A percentile compares a stretch with the other conserved stretches of the same genome.
Conservation (phyloP, 2,888 invertebrate genomes). For the Barypeithes pellucidus region DNA sequence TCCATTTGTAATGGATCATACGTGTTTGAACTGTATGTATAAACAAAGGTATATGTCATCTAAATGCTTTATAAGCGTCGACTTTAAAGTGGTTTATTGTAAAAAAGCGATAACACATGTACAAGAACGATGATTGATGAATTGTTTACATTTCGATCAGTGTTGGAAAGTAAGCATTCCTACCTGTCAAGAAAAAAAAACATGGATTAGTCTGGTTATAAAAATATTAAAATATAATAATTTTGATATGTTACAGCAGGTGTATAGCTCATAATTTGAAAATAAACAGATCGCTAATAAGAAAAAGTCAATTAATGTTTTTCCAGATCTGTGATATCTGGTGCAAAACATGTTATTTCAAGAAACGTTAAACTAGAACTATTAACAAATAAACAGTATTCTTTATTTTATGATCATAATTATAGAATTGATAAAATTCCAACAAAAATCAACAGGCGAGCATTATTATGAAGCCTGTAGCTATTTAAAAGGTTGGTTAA, state of each 20-base stretch:
- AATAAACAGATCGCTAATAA: background rate
- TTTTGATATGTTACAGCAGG: slow-evolving; percentile 34
- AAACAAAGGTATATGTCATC: slow-evolving; percentile 37
- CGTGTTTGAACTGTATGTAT: slow-evolving; percentile 21
- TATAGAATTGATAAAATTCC: too few species aligned
- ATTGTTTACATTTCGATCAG: slow-evolving; percentile 23
- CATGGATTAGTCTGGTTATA: background rate
- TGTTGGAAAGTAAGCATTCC: slow-evolving; percentile 15
- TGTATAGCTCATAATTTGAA: slow-evolving; percentile 17
- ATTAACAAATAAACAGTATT: too few species aligned
- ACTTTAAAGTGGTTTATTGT: slow-evolving; percentile 17
- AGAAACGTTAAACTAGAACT: too few species aligned
- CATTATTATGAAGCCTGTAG: too few species aligned
- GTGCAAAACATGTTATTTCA: too few species aligned
- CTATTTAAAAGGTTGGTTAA: too few species aligned
- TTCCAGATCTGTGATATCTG: background rate
- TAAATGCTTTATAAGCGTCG: slow-evolving; percentile 27
- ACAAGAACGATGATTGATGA: slow-evolving; percentile 16
- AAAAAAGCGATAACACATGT: slow-evolving; percentile 30
- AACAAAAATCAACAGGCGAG: too few species aligned
- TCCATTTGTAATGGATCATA: slow-evolving; percentile 30
- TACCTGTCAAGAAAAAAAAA: slow-evolving; percentile 33
- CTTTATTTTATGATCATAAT: too few species aligned
- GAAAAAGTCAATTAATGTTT: background rate
- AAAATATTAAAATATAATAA: slow-evolving; percentile 24